Evolutionary conservation across 2,888 invertebrate genomes (phyloP), one percentile per base, ranked within the genome.

Genomic region (Fissipunctia ypsillon): DNA sequence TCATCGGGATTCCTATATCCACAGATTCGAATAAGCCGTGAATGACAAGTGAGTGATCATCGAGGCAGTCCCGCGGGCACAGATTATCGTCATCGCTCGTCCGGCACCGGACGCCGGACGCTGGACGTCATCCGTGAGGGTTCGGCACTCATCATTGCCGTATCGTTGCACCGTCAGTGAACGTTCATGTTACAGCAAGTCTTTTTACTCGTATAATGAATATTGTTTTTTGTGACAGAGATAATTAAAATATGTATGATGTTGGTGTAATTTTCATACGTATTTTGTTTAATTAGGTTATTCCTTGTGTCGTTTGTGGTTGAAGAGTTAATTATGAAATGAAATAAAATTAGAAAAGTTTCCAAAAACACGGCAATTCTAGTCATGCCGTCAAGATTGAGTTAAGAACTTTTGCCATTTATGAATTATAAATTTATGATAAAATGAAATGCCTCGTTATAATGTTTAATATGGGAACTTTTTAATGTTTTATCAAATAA

Each of bases 11-110:
- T 69, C 59, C 69, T 68, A 70, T 68, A 76, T 73, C 61, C 76
- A 69, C 50, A 50, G 65, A 63, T 60, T 83, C 63, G 59, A 71
- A 74, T 84, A 78, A 81, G 74, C 75, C 77, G 65, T 66, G 64
- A 85, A 80, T 84, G 87, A 80, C 84, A 85, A 81, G 81, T 73
- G 83, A 80, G 64, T 84, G 80, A 81, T 85, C 83, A 86, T 78
- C 69, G 76, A 80, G 79, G 74, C 78, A 83, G 69, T 84, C 84
- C 86, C 83, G 80, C 68, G 83, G 83, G 86, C 75, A 82, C 76
- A 82, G 85, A 89, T 88, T 85, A 88, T 87, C 84, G 76, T 75
- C 78, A 80, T 81, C 78, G 73, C 68, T 73, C 81, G 78, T 68
- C 84, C 69, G 61, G 59, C 68, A 54, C 65, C 79, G 77, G 76